Conservation (phyloP, 2,113 vertebrate species). For the Campylorhamphus procurvoides region DNA sequence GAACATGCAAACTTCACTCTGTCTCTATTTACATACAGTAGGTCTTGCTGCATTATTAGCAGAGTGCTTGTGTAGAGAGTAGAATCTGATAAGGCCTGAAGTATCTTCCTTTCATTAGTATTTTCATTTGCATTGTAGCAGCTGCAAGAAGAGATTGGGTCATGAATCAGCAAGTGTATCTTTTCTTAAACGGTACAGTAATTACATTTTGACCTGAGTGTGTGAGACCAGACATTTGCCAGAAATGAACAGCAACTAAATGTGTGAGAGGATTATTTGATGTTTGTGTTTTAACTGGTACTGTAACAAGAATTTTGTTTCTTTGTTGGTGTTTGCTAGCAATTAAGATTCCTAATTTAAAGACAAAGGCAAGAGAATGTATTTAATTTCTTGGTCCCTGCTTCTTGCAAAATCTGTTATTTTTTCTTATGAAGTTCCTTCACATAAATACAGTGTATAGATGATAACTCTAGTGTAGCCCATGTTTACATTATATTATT, state of each 20-base stretch:
- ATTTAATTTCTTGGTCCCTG: background rate
- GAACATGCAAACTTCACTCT: background rate
- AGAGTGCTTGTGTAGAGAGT: background rate
- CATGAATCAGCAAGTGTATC: background rate
- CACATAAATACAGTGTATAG: background rate
- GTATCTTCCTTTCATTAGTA: background rate
- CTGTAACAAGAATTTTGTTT: background rate
- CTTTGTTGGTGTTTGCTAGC: background rate
- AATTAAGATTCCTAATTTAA: background rate
- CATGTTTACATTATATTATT: background rate
- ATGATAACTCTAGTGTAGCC: background rate
- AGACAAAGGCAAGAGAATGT: background rate
- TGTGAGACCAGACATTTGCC: background rate
- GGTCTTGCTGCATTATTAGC: background rate
- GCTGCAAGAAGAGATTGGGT: background rate
- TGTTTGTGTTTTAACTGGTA: background rate
- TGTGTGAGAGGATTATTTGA: background rate
- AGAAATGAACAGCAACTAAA: background rate
- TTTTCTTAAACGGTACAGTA: background rate
- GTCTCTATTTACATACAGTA: background rate
- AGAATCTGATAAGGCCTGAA: background rate
- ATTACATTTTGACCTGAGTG: background rate
- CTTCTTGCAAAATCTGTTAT: background rate
- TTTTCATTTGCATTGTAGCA: background rate
- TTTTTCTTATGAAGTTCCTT: background rate